Percentiles rank a stretch among this genome's conserved stretches.
phyloP scores from a whole-genome alignment of 30 jellyfish, hydroid and myxozoan genomes.

The Turritopsis rubra region DNA sequence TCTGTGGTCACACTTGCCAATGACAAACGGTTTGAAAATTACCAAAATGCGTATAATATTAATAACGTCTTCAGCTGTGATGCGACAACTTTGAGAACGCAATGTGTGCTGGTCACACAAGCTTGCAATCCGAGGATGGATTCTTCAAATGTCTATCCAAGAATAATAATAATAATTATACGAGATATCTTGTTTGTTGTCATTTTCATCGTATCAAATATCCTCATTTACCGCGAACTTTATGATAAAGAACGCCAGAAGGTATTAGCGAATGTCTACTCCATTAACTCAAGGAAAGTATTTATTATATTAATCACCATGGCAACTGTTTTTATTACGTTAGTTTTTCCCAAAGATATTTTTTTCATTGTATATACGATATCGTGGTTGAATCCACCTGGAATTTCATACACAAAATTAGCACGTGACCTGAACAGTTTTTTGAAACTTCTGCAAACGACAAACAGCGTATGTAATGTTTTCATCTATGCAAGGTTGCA shows the following conservation, averaged over 20 bases:
- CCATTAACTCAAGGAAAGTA: conserved; percentile 17
- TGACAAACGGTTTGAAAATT: background rate
- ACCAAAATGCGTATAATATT: background rate
- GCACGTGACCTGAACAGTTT: background rate
- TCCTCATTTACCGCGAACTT: conserved; percentile 8
- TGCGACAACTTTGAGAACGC: background rate
- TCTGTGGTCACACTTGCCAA: background rate
- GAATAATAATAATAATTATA: conserved; percentile 9
- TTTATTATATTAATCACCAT: conserved; percentile 20
- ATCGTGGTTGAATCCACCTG: conserved; percentile 31
- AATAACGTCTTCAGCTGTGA: background rate
- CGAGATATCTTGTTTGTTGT: conserved; percentile 35
- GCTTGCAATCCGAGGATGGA: background rate
- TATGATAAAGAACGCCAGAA: conserved; percentile 12
- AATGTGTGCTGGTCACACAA: background rate
- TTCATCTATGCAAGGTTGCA: conserved; percentile 10
- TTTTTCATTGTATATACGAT: conserved; percentile 27
- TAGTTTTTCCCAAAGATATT: conserved; percentile 64
- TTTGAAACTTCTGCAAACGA: background rate
- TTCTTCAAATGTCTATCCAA: conserved; percentile 28
- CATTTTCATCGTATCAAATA: conserved; percentile 26
- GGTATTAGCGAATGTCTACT: background rate
- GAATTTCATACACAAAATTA: background rate
- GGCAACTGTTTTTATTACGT: conserved; percentile 33
- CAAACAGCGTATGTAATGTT: background rate